phyloP scores from a whole-genome alignment of 2,888 invertebrate genomes.

The Morpho achilles region DNA sequence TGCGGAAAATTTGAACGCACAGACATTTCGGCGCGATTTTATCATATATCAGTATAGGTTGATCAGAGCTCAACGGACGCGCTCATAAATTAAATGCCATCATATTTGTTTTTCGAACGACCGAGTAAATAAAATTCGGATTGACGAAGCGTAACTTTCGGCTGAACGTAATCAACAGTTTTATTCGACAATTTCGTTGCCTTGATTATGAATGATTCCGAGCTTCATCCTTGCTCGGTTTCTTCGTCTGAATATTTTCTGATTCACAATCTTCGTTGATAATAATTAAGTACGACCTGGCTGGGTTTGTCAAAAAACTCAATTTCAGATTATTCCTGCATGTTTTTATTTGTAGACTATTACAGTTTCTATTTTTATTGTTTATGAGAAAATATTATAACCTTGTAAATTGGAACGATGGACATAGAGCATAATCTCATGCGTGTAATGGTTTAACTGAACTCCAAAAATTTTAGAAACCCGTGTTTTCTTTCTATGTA shows the following conservation, averaged over 20 bases:
- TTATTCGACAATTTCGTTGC: slow-evolving; percentile 65
- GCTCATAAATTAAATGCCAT: slow-evolving; percentile 73
- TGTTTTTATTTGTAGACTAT: too few species aligned
- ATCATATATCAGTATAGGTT: slow-evolving; percentile 40
- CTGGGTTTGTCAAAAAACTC: slow-evolving; percentile 35
- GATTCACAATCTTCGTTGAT: slow-evolving; percentile 46
- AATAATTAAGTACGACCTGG: slow-evolving; percentile 56
- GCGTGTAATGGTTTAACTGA: too few species aligned
- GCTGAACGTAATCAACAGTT: slow-evolving; percentile 71
- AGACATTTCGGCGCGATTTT: slow-evolving; percentile 17
- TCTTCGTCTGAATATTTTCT: slow-evolving; percentile 53
- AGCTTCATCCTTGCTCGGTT: slow-evolving; percentile 1
- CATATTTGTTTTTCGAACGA: slow-evolving; percentile 71
- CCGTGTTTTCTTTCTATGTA: too few species aligned
- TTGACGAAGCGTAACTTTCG: slow-evolving; percentile 66
- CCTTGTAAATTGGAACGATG: too few species aligned
- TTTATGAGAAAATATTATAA: too few species aligned
- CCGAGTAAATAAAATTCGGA: slow-evolving; percentile 69
- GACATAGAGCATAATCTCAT: too few species aligned
- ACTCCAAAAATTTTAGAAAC: too few species aligned
- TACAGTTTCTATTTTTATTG: too few species aligned
- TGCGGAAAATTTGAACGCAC: slow-evolving; percentile 6
- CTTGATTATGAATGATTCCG: slow-evolving; percentile 47
- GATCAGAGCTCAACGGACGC: slow-evolving; percentile 46
- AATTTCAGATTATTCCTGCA: slow-evolving; percentile 24